Evolutionary conservation across 1,140 invertebrate species (phyloP), one percentile per base, ranked within the genome.

Genomic region (Bombus sylvicola): DNA sequence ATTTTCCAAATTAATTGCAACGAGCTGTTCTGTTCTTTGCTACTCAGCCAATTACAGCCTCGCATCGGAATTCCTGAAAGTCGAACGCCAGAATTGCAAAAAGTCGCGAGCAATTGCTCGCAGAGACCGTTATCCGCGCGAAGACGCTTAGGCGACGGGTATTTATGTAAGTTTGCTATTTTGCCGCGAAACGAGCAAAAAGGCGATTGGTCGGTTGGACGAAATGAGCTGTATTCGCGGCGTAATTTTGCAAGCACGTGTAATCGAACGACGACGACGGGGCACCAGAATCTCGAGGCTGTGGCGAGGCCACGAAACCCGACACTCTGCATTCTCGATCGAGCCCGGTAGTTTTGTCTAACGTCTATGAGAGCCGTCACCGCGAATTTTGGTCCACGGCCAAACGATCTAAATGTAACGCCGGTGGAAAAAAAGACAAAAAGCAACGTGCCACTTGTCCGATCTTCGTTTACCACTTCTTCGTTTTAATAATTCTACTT

Each of bases 361-460:
- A 31, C 5, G 62, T 10, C 31, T 41, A 22, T 41, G 43, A 37
- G 25, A 34, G 34, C 10, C 34, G 69, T 62, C 66, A 43, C 47
- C 37, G 39, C n/a, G 41, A 83, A 41, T 64, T n/a, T 83, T 83
- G 81, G 81, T 77, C 47, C 41, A 12, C 64, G 73, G 73, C 81
- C 81, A 83, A 77, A 22, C 39, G 62, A 66, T 83, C 81, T 83
- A 83, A 83, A 77, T 68, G 31, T 37, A 77, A 83, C 81, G 25
- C 81, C 28, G 34, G 57, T 15, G 31, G n/a, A 15, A 66, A 83
- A 41, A 39, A 37, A 34, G 12, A 83, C 25, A 4, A 39, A 39
- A 10, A n/a, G 28, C 59, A n/a, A 12, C 3, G 59, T n/a, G 59
- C 12, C 59, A 10, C 28, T 62, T 9, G 59, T 62, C 12, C 47